Conservation (phyloP, 2,888 invertebrate species). For the Leptarthrus brevirostris region DNA sequence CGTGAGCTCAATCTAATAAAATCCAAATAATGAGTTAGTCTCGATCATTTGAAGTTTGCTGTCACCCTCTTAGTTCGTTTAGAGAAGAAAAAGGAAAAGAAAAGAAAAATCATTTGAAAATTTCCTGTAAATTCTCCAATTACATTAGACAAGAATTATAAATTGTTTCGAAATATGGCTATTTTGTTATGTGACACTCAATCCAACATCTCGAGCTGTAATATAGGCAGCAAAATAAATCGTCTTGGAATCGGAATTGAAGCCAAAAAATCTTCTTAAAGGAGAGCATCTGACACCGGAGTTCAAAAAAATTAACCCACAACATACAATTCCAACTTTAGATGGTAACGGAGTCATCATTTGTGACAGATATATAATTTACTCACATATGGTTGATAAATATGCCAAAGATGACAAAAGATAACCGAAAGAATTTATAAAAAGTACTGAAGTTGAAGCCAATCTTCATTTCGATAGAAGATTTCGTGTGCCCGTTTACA, state of each 20-base stretch:
- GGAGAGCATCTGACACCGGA: conserved; percentile 62
- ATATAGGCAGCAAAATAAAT: conserved; percentile 74
- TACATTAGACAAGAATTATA: too few species aligned
- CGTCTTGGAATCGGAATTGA: conserved; percentile 72
- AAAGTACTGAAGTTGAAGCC: conserved; percentile 68
- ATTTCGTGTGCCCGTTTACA: conserved; percentile 59
- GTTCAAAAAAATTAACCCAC: conserved; percentile 70
- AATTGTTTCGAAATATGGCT: not conserved
- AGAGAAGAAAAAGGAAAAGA: too few species aligned
- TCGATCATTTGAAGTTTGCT: too few species aligned
- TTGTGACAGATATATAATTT: conserved; percentile 69
- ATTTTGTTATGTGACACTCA: conserved; percentile 73
- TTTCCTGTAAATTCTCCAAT: too few species aligned
- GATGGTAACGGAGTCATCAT: conserved; percentile 63
- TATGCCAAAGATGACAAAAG: conserved; percentile 69
- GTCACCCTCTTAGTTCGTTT: too few species aligned
- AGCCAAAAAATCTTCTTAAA: conserved; percentile 60
- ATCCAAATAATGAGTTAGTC: too few species aligned
- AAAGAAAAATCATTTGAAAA: too few species aligned
- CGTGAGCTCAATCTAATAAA: too few species aligned
- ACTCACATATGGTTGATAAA: conserved; percentile 69
- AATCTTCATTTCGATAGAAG: conserved; percentile 64
- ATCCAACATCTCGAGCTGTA: conserved; percentile 75
- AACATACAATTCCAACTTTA: conserved; percentile 67
- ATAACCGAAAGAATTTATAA: conserved; percentile 70